Base-by-base conservation (phyloP, 2,113 vertebrate species). In the Nyctereutes procyonoides region DNA sequence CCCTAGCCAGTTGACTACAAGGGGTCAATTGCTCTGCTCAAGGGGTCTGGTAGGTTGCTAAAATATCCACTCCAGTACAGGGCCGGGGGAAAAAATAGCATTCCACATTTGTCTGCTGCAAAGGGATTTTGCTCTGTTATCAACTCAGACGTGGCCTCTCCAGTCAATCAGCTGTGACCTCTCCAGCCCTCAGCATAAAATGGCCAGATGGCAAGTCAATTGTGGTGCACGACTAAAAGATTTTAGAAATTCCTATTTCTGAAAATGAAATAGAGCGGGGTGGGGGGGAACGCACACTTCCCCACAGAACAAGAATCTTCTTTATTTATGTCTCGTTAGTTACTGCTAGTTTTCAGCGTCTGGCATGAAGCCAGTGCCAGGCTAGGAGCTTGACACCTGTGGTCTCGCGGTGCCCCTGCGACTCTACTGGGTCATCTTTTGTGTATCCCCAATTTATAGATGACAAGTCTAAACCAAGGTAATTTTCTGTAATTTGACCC, bases 341-440 rank as follows among this genome's bases (percentile, higher is more conserved):
- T 30, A 14, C 55, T 90, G 3, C 48, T 53, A 5, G 53, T 62
- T 4, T 43, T 15, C 60, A 35, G 13, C 0, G 0, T 48, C 51
- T 22, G 17, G 32, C 24, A 1, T 26, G 16, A 87, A 77, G 58
- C 55, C 32, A 38, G 85, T 32, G 32, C 10, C 5, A 2, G 3
- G 2, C 38, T 2, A 13, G 53, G 22, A 51, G 55, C 35, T 88
- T 58, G 4, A 24, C 24, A 10, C 26, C 3, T 0, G 0, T 4
- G 55, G 9, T 30, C 28, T 56, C 19, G 32, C 4, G 7, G 19
- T 12, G 22, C 53, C 10, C 69, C 30, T 38, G 62, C 1, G 15
- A 8, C n/a, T 32, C 38, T 48, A 5, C 7, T 8, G 35, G 43
- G 9, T 4, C 22, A 35, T n/a, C 12, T 38, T 92, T 43, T 35